Conservation (phyloP, 2,113 vertebrate species). For the Oxygymnocypris stewartii region DNA sequence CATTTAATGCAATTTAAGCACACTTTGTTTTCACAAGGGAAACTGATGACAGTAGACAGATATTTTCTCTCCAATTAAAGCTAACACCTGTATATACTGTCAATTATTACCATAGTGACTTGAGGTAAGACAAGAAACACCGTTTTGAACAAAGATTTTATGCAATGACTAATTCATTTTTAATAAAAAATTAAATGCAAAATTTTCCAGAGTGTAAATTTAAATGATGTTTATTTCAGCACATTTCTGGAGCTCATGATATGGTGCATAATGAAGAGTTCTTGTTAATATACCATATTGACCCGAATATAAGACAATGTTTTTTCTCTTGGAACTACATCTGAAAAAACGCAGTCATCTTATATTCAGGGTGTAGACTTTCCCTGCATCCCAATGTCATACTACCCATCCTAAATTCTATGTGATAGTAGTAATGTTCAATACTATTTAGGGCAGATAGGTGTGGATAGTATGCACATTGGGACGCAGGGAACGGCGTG, state of each 20-base stretch:
- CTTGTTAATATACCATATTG: too few species aligned
- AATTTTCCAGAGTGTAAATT: not conserved
- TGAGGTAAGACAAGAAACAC: not conserved
- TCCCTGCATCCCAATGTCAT: too few species aligned
- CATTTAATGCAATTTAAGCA: not conserved
- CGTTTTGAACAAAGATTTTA: not conserved
- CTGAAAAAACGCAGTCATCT: too few species aligned
- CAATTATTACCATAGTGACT: not conserved
- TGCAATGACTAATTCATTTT: not conserved
- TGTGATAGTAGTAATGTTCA: too few species aligned
- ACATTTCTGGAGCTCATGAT: not conserved
- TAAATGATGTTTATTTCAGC: not conserved
- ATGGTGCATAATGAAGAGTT: too few species aligned
- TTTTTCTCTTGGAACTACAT: too few species aligned
- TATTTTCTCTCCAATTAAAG: not conserved
- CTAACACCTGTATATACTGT: not conserved
- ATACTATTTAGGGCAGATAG: too few species aligned
- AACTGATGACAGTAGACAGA: not conserved
- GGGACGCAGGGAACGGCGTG: too few species aligned
- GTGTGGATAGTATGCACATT: too few species aligned
- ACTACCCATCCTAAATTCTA: too few species aligned
- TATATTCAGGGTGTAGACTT: too few species aligned
- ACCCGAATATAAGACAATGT: too few species aligned
- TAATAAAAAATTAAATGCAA: not conserved
- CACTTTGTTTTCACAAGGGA: not conserved